phyloP scores from a whole-genome alignment of 2,888 invertebrate species.

The Yponomeuta plumbellus region DNA sequence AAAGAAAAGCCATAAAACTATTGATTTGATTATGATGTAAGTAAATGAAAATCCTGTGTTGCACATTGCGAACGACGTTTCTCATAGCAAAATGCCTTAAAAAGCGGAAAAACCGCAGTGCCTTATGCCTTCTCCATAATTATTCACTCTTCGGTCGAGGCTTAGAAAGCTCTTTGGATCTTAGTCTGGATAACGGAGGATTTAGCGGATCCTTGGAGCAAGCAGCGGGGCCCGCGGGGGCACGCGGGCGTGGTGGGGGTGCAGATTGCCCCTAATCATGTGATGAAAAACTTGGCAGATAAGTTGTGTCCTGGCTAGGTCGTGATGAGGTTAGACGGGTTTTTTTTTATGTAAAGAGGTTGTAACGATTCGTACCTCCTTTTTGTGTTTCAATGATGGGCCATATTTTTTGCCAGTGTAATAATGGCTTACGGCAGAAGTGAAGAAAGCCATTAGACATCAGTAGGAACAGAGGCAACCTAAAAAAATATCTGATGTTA shows the following conservation, averaged over 20 bases:
- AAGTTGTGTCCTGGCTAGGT: background rate
- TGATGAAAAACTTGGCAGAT: slow-evolving; percentile 64
- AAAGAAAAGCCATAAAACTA: too few species aligned
- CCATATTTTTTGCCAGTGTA: too few species aligned
- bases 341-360: background rate
- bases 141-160: slow-evolving; percentile 13
- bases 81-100: background rate
- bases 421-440: too few species aligned
- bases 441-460: too few species aligned
- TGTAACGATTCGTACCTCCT: background rate
- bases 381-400: too few species aligned
- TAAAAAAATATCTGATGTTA: too few species aligned
- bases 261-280: slow-evolving; percentile 64
- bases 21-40: too few species aligned
- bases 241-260: slow-evolving; percentile 30
- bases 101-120: background rate
- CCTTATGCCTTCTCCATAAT: background rate
- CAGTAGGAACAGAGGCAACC: too few species aligned
- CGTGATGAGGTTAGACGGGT: background rate
- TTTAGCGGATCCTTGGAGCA: slow-evolving; percentile 45
- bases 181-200: slow-evolving; percentile 57
- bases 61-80: too few species aligned
- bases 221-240: slow-evolving; percentile 23
- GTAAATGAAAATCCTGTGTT: too few species aligned
- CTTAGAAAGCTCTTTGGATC: slow-evolving; percentile 42